Evolutionary conservation across 1,140 invertebrate species (phyloP).

Genomic region (Liolophura sinensis): DNA sequence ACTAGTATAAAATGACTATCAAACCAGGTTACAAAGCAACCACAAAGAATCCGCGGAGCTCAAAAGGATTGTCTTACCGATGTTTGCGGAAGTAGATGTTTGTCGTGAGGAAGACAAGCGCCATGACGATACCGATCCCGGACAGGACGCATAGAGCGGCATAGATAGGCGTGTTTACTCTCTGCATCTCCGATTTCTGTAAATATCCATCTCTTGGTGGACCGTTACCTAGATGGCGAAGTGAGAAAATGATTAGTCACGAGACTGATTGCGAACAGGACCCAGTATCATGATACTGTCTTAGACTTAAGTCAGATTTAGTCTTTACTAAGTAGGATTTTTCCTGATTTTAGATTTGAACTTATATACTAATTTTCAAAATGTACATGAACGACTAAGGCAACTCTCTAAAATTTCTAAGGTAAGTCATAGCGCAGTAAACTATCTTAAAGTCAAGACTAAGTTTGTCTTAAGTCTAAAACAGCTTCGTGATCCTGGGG

Average conservation of each 20-base stretch:
- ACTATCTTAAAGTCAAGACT: too few species aligned
- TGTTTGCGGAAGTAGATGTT: conserved; percentile 97
- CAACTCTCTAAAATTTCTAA: too few species aligned
- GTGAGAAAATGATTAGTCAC: conserved; percentile 5
- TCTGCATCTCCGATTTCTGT: conserved; percentile 81
- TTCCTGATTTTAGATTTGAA: too few species aligned
- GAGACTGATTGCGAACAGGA: too few species aligned
- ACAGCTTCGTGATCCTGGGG: too few species aligned
- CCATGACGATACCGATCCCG: conserved; percentile 87
- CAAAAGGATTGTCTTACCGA: conserved; percentile 67
- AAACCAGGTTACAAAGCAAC: not conserved
- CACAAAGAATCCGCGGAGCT: not conserved
- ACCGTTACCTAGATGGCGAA: conserved; percentile 61
- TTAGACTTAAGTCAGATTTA: too few species aligned
- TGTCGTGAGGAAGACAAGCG: conserved; percentile 90
- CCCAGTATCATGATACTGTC: too few species aligned
- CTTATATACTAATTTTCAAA: too few species aligned
- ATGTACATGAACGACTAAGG: too few species aligned
- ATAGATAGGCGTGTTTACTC: conserved; percentile 89
- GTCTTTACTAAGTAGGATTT: too few species aligned
- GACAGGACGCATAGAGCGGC: conserved; percentile 78
- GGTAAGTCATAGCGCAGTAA: too few species aligned
- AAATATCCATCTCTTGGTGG: conserved; percentile 88
- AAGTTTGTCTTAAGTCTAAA: too few species aligned
- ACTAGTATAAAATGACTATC: not conserved